Base-by-base conservation (phyloP, 2,113 vertebrate genomes). In the Salminus brasiliensis region DNA sequence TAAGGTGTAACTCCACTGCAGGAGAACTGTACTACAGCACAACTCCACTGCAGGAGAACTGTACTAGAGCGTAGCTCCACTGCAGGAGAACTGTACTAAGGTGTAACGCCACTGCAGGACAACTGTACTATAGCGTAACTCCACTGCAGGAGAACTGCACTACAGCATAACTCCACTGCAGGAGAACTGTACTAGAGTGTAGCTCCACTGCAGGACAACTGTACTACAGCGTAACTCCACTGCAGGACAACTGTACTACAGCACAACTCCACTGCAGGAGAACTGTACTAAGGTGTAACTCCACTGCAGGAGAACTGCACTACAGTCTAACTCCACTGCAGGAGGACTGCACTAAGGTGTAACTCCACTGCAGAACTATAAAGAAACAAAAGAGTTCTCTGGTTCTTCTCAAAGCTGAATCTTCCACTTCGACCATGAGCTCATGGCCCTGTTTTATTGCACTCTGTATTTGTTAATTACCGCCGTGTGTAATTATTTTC, bases 401-500 rank as follows among this genome's bases (percentile, higher is more conserved):
- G 9, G 36, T 9, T 39, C 36, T 39, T 39, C 36, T 39, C 36
- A 39, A 70, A 13, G 27, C 2, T 5, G 57, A 60, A 60, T 60
- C 57, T 29, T 60, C 55, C 13, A 25, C 55, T 27, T 25, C 27
- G 12, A 59, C 10, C 11, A 27, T 27, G 12, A 5, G 13, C 1
- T 8, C 29, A 21, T 15, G 29, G 59, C 59, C 59, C 27, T 18
- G 27, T 29, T 74, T 45, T 74, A 84, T 86, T 84, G 87, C 83
- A 80, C 83, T 77, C 75, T 70, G 83, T 72, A 65, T 81, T 66
- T 59, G 86, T 79, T 87, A 89, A 91, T 92, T 91, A 90, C 88
- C 88, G 87, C 84, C 87, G 80, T 84, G 85, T 88, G 80, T 89
- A 88, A 91, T 91, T 89, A 90, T 91, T 87, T 89, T 85, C 85